Percentiles rank a stretch among this genome's conserved stretches.
phyloP scores from a whole-genome alignment of 30 jellyfish, hydroid and myxozoan species.

The Rhopilema esculentum region DNA sequence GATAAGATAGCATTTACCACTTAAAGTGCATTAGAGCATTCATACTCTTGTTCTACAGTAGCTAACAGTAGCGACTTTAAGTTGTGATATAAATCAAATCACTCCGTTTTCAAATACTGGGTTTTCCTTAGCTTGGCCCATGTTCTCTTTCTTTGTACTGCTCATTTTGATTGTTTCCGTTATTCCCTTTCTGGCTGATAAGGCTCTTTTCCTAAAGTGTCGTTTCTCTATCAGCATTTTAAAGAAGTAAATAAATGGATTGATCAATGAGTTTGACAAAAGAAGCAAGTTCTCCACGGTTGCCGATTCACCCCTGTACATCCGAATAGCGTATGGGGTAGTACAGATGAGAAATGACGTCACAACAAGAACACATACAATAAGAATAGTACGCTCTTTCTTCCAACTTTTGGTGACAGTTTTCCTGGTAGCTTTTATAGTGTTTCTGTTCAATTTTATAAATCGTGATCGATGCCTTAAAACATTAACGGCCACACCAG shows the following conservation, averaged over 20 bases:
- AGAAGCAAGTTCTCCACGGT: not conserved
- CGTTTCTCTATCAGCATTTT: not conserved
- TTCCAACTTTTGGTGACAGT: not conserved
- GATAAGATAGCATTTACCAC: too few relatives aligned
- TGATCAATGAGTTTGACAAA: not conserved
- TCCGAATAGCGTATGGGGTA: not conserved
- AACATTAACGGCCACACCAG: not conserved
- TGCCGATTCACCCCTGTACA: not conserved
- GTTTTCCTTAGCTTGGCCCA: not conserved
- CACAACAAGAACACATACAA: not conserved
- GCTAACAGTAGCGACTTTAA: too few relatives aligned
- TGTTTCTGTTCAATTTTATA: not conserved
- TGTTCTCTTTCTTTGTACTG: not conserved
- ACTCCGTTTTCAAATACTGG: not conserved
- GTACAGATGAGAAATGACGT: not conserved
- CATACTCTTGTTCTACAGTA: too few relatives aligned
- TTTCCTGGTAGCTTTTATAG: not conserved
- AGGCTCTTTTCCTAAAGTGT: too few relatives aligned
- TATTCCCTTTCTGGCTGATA: too few relatives aligned
- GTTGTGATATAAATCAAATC: too few relatives aligned
- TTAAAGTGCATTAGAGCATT: too few relatives aligned
- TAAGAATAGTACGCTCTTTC: not conserved
- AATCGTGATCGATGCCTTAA: not conserved
- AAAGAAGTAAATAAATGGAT: not conserved
- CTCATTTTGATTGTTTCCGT: not conserved